These are phyloP conservation scores for Mohoua ochrocephala DNA, from an alignment of 2,113 vertebrate species.

Conservation along the genomic window DNA sequence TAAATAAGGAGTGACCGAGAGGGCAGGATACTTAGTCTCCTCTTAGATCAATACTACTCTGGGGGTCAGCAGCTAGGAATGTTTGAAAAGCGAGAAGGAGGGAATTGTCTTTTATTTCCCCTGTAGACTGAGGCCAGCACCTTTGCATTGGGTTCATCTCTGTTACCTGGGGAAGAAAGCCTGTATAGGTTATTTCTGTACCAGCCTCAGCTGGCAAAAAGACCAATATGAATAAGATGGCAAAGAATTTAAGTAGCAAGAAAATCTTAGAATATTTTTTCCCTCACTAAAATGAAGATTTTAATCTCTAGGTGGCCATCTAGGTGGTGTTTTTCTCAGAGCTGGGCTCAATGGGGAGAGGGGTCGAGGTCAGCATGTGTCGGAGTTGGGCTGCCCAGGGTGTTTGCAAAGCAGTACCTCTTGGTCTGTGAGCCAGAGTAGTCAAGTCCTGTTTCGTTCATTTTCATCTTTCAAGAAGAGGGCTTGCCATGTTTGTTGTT, in stretches of 20 bases:
- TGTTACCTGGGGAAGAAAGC: background rate
- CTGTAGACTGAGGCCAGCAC: background rate
- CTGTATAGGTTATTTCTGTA: background rate
- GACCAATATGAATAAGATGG: background rate
- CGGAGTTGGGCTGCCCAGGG: accelerated
- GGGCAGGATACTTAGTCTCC: background rate
- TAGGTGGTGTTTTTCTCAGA: background rate
- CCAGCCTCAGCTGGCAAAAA: background rate
- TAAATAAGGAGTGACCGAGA: background rate
- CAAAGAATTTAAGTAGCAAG: background rate
- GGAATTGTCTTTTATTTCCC: background rate
- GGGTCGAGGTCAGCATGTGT: accelerated
- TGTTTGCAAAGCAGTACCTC: background rate
- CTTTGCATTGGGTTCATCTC: background rate
- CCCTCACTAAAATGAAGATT: background rate
- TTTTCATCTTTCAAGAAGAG: background rate
- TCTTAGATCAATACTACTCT: background rate
- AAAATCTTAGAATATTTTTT: background rate
- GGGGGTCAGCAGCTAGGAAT: background rate
- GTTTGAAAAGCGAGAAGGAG: background rate
- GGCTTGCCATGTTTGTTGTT: background rate
- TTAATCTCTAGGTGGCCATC: background rate
- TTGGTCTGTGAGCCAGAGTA: background rate
- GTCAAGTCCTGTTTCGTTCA: background rate
- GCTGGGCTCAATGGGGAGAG: background rate